Percentiles rank a stretch among this genome's conserved stretches.
phyloP scores from a whole-genome alignment of 2,888 invertebrate species.

The Synergus umbraculus region DNA sequence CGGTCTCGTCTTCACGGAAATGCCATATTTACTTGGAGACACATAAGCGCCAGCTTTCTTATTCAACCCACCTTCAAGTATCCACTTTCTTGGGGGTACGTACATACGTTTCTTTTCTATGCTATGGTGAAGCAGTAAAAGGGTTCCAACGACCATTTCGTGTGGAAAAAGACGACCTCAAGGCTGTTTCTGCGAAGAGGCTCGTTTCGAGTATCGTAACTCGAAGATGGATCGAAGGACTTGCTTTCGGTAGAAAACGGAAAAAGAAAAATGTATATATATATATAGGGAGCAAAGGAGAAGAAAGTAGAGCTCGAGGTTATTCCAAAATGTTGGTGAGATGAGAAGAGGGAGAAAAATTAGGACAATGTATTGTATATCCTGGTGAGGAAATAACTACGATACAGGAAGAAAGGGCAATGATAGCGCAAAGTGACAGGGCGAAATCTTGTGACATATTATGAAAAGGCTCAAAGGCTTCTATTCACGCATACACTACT shows the following conservation, averaged over 20 bases:
- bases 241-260: slow-evolving; percentile 44
- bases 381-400: slow-evolving; percentile 20
- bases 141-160: slow-evolving; percentile 13
- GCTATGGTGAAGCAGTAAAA: not conserved
- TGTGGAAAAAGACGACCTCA: not conserved
- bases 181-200: slow-evolving; percentile 22
- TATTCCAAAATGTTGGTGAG: not conserved
- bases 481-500: slow-evolving; percentile 9
- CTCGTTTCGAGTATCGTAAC: slow-evolving; percentile 13
- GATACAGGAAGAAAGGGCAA: not conserved
- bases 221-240: slow-evolving; percentile 42
- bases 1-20: slow-evolving; percentile 54
- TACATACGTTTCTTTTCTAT: slow-evolving; percentile 41
- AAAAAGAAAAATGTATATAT: slow-evolving; percentile 27
- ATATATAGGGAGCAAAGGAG: slow-evolving; percentile 13
- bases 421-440: slow-evolving; percentile 26
- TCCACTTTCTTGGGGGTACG: slow-evolving; percentile 43
- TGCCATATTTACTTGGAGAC: slow-evolving; percentile 49
- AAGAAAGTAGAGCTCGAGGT: slow-evolving; percentile 50
- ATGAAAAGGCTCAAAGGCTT: slow-evolving; percentile 14
- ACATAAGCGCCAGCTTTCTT: slow-evolving; percentile 11
- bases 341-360: slow-evolving; percentile 42
- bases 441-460: slow-evolving; percentile 35
- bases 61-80: slow-evolving; percentile 12
- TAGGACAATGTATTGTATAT: slow-evolving; percentile 41